These are phyloP conservation scores for Cydia strobilella DNA, from an alignment of 1,140 invertebrate species.

Conservation along the genomic window DNA sequence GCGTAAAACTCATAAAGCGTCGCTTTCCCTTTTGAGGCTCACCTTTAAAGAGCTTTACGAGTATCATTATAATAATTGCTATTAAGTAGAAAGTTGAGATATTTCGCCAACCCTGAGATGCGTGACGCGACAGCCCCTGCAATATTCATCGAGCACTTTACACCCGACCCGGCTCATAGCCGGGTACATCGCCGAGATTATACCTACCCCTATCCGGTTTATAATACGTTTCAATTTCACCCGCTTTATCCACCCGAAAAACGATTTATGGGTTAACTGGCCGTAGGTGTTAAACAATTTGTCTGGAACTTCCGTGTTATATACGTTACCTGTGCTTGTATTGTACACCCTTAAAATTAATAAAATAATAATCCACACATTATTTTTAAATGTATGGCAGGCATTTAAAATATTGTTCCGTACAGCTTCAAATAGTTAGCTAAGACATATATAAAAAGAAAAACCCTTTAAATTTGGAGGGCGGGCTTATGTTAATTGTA, in stretches of 20 bases:
- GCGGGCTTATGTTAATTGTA: background rate
- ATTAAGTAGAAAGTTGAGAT: conserved; percentile 19
- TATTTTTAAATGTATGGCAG: no score
- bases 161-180: conserved; percentile 41
- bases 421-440: no score
- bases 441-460: no score
- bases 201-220: conserved; percentile 29
- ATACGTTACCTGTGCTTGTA: no score
- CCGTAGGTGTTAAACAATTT: background rate
- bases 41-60: conserved; percentile 9
- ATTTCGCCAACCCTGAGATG: conserved; percentile 17
- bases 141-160: conserved; percentile 70
- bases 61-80: conserved; percentile 29
- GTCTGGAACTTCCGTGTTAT: conserved; percentile 5
- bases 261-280: conserved; percentile 8
- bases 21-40: conserved; percentile 14
- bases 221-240: conserved; percentile 32
- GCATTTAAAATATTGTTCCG: no score
- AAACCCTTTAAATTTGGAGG: no score
- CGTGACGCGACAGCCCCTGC: conserved; percentile 54
- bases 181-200: conserved; percentile 31
- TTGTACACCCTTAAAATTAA: no score
- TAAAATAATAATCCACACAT: no score
- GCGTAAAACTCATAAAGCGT: conserved; percentile 1
- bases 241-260: conserved; percentile 31